Base-by-base conservation (phyloP, 2,113 vertebrate genomes). In the Daboia siamensis region DNA sequence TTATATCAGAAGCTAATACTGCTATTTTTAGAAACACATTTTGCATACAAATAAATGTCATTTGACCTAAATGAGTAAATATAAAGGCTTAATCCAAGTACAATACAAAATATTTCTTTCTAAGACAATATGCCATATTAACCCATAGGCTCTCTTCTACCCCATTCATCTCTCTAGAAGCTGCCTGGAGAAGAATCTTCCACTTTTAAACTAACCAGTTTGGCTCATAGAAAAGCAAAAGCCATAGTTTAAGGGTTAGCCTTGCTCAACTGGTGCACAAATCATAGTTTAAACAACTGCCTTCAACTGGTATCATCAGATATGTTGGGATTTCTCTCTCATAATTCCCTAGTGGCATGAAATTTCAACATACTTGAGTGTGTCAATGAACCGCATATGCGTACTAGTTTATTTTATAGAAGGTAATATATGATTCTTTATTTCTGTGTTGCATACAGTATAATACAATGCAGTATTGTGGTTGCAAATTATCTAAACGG, bases 1-100 rank as follows among this genome's bases (percentile, higher is more conserved):
- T 20, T 9, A 9, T 26, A 52, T 39, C 55, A 10, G 88, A 92
- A 26, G 17, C 9, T 90, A 89, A 8, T 57, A 33, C 91, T 94
- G 93, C 15, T 80, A 90, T 92, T 87, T 8, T 33, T 90, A 88
- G 69, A 92, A 86, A n/a, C 69, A 86, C 12, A 86, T 90, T 57
- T 44, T 88, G 54, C 44, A 55, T 44, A 84, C 24, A 51, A 51
- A 33, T 20, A 6, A 21, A 3, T 33, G 69, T 3, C 61, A 39
- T 33, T 90, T 86, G 74, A 5, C 13, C 26, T 89, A 51, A 55
- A 20, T 64, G 4, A 17, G 5, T 54, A 80, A 74, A 88, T 26
- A 59, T 20, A 55, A 57, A 59, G 80, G 54, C 2, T 56, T 57
- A 3, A 7, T 48, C 59, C 24, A 89, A 11, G n/a, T 90, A 51